Base-by-base conservation (phyloP, 2,888 invertebrate species). In the Tachina lurida region DNA sequence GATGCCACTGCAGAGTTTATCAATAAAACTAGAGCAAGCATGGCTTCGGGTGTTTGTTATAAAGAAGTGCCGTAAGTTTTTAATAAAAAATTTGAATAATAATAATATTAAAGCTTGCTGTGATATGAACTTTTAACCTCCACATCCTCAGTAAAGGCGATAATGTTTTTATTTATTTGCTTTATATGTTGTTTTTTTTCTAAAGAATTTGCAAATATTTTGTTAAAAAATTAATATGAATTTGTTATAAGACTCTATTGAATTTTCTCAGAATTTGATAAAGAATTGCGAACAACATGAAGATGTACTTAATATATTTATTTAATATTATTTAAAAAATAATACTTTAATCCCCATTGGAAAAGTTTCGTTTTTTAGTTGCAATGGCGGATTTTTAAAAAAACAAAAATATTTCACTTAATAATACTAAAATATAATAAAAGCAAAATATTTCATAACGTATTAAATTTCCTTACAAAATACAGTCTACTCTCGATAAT, bases 11-110 rank as follows among this genome's bases (percentile, higher is more conserved):
- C 91, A 9, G 88, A 91, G 63, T 93, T 93, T 63, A 90, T 92
- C 58, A 93, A 93, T 75, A 89, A 89, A 54, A 93, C 93, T 10
- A 91, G 93, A 10, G 89, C 90, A 0, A 88, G 89, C 1, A 92
- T 93, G 89, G 89, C 92, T 56, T 89, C 91, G 60, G 93, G 93
- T 5, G 71, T 93, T 71, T 93, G 93, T 79, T 90, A 87, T 78
- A 92, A 88, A 75, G 93, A 93, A 90, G 93, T 93, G 60, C 91
- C 92, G 93, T 93, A 91, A 92, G 93, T 92, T 43, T 73, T 65
- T 31, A 22, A 13, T 71, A 19, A 54, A 65, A 19, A 15, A 41
- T n/a, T n/a, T n/a, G 19, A n/a, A 0, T 54, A 45, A 31, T 45
- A 12, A 41, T 22, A 43, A 52, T 22, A n/a, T 41, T 39, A n/a